Conservation (phyloP, 2,113 vertebrate genomes). For the Chunga burmeisteri region DNA sequence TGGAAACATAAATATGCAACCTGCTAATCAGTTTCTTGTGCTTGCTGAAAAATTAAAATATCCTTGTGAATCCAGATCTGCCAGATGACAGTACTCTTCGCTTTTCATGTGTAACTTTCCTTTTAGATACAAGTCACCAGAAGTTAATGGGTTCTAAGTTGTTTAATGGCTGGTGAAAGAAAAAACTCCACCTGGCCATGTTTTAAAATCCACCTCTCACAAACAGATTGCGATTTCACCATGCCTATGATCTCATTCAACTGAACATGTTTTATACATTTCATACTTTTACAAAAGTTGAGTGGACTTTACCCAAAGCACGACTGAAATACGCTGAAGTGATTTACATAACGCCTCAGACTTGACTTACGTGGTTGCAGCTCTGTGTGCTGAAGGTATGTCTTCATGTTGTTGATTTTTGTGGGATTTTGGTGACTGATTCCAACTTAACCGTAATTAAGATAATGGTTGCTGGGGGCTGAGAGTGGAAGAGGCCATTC, state of each 20-base stretch:
- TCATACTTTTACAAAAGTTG: not conserved
- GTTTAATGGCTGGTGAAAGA: not conserved
- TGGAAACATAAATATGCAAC: not conserved
- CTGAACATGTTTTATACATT: not conserved
- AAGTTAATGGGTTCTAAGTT: not conserved
- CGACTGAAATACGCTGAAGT: not conserved
- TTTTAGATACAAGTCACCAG: not conserved
- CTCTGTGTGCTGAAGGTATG: not conserved
- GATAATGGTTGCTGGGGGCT: constrained; percentile 3
- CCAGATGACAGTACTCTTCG: not conserved
- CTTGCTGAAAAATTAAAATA: not conserved
- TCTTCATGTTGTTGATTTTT: not conserved
- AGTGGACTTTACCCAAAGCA: not conserved
- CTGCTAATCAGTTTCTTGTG: not conserved
- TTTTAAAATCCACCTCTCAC: not conserved
- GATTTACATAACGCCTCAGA: not conserved
- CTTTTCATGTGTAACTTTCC: not conserved
- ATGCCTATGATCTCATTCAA: not conserved
- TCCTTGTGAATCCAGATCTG: not conserved
- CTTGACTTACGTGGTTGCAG: not conserved
- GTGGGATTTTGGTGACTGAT: not conserved
- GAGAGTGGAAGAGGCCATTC: not conserved
- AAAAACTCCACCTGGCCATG: not conserved
- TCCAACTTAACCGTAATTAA: constrained; percentile 19
- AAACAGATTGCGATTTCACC: not conserved